Evolutionary conservation across 2,797 vertebrate species (phyloP).

Genomic region (Antennarius maculatus): DNA sequence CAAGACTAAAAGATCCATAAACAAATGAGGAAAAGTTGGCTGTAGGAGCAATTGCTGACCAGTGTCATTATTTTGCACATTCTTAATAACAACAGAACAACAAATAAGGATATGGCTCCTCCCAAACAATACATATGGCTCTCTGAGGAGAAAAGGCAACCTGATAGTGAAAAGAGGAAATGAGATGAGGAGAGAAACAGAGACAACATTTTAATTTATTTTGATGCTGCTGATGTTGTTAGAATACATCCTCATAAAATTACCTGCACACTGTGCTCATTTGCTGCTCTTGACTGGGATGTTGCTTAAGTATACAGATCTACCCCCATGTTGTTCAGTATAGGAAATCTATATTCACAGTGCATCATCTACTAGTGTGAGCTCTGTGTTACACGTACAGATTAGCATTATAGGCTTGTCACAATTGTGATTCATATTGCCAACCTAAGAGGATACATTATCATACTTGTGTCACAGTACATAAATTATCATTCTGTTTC

Average conservation of each 20-base stretch:
- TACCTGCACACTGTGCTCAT: slow-evolving; percentile 14
- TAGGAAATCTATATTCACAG: slow-evolving; percentile 17
- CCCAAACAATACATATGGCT: slow-evolving; percentile 26
- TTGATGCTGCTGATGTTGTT: slow-evolving; percentile 19
- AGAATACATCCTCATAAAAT: slow-evolving; percentile 18
- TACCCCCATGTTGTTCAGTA: background rate
- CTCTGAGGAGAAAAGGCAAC: slow-evolving; percentile 28
- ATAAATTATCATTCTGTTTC: slow-evolving; percentile 3
- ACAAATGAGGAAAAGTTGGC: background rate
- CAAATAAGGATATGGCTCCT: slow-evolving; percentile 43
- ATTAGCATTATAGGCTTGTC: slow-evolving; percentile 12
- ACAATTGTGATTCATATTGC: slow-evolving; percentile 2
- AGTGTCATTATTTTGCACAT: slow-evolving; percentile 24
- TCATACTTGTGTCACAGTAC: background rate
- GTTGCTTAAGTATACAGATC: slow-evolving; percentile 6
- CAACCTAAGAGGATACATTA: slow-evolving; percentile 16
- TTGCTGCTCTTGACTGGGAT: slow-evolving; percentile 1
- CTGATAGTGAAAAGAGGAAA: slow-evolving; percentile 25
- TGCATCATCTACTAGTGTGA: slow-evolving; percentile 14
- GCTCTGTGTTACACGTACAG: background rate
- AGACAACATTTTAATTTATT: slow-evolving; percentile 27
- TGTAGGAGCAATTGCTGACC: slow-evolving; percentile 7
- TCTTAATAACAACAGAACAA: slow-evolving; percentile 21
- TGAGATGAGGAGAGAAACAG: slow-evolving; percentile 19
- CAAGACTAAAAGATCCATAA: background rate